Evolutionary conservation across 1,140 invertebrate species (phyloP), one percentile per base, ranked within the genome.

Genomic region (Psilanteris sp.): DNA sequence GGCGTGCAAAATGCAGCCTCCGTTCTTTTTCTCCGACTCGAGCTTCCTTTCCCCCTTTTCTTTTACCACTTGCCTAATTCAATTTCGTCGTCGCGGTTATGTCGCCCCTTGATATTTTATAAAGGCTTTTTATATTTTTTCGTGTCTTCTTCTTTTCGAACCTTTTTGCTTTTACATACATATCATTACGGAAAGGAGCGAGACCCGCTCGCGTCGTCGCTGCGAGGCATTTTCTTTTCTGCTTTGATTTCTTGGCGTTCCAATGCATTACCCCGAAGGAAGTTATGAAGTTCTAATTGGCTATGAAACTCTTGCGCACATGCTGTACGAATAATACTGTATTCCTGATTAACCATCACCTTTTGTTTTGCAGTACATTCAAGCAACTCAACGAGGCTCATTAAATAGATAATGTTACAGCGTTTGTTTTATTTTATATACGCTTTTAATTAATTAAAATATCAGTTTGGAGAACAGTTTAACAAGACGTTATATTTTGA

Each of bases 211-310:
- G 5, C 18, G 18, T 20, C 18, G 18, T 31, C 8, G 43, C 64
- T 31, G 31, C 43, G 27, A 59, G 52, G 26, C 43, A 50, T 50
- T 50, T 70, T 52, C 64, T 37, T 59, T 27, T 37, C 61, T 37
- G 31, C 64, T 59, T 59, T 34, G 64, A 59, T 52, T 70, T 59
- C 48, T 62, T 43, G n/a, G 18, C 44, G 32, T 37, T 29, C 16
- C 29, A 36, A 22, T n/a, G 31, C 29, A 8, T 24, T 50, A 44
- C 24, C 59, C 39, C 13, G 34, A 34, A 77, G 79, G 75, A 62
- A 37, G 75, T 79, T 73, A 76, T 70, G 36, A 57, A 74, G 59
- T 80, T 71, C 55, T 79, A 82, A 83, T 83, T 81, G 74, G 70
- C 46, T 50, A 9, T 32, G 70, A 59, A 55, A 59, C 50, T 52